These are phyloP conservation scores for Antitype chi DNA, from an alignment of 2,888 invertebrate genomes.

Conservation along the genomic window DNA sequence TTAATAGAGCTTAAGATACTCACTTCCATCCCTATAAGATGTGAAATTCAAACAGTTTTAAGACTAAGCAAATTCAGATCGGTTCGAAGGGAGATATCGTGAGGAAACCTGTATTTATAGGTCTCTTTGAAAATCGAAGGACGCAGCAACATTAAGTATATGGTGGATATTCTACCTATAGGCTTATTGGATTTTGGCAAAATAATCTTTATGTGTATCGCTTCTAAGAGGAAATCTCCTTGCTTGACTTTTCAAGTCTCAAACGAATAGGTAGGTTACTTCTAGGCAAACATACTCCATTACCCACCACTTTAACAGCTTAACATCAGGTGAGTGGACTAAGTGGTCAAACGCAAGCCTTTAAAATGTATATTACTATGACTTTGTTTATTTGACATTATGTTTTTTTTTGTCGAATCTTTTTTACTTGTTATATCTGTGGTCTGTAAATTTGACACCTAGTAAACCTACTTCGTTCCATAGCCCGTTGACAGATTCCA, in stretches of 20 bases:
- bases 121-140: not conserved
- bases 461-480: too few relatives aligned
- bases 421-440: too few relatives aligned
- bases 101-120: conserved; percentile 7
- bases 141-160: not conserved
- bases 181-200: not conserved
- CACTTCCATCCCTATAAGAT: conserved; percentile 6
- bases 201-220: not conserved
- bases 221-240: not conserved
- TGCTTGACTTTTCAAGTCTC: not conserved
- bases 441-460: too few relatives aligned
- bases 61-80: conserved; percentile 11
- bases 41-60: conserved; percentile 15
- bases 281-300: not conserved
- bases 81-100: not conserved
- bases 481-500: too few relatives aligned
- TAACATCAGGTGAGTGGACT: not conserved
- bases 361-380: not conserved
- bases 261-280: not conserved
- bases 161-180: not conserved
- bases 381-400: too few relatives aligned
- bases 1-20: conserved; percentile 41
- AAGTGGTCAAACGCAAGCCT: not conserved
- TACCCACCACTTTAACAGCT: not conserved
- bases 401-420: too few relatives aligned